Percentiles rank a stretch among this genome's conserved stretches.
Evolutionary conservation across 2,113 vertebrate species (phyloP).

Genomic region (Notechis scutatus): DNA sequence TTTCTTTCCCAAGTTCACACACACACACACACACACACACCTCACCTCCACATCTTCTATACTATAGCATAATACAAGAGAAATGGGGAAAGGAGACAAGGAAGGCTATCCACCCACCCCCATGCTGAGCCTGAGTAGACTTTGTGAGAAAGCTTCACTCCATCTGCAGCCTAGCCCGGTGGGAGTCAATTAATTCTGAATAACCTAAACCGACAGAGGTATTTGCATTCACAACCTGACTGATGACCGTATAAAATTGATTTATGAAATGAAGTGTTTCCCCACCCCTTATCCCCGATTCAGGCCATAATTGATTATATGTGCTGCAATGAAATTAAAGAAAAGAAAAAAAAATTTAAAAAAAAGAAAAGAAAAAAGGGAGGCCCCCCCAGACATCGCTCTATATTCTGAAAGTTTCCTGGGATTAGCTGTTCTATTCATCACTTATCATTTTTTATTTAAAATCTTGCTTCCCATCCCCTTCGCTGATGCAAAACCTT

Average conservation of each 20-base stretch:
- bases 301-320: constrained; percentile 97
- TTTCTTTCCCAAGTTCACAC: constrained; percentile 41
- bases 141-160: constrained; percentile 74
- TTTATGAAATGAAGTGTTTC: constrained; percentile 94
- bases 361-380: constrained; percentile 68
- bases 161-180: constrained; percentile 74
- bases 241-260: constrained; percentile 99
- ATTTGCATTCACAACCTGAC: constrained; percentile 94
- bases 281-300: constrained; percentile 79
- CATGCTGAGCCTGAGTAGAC: constrained; percentile 71
- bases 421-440: constrained; percentile 73
- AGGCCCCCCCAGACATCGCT: constrained; percentile 60
- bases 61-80: constrained; percentile 64
- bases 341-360: constrained; percentile 72
- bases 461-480: constrained; percentile 70
- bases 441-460: constrained; percentile 71
- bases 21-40: neutral
- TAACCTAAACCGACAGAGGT: constrained; percentile 82
- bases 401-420: constrained; percentile 66
- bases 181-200: constrained; percentile 84
- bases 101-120: constrained; percentile 58
- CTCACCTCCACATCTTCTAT: constrained; percentile 46
- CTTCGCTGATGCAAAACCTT: constrained; percentile 11
- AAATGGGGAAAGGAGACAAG: constrained; percentile 54
- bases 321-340: constrained; percentile 85